These are phyloP conservation scores for Stegostoma tigrinum DNA, from an alignment of 2,113 vertebrate genomes.

Conservation along the genomic window DNA sequence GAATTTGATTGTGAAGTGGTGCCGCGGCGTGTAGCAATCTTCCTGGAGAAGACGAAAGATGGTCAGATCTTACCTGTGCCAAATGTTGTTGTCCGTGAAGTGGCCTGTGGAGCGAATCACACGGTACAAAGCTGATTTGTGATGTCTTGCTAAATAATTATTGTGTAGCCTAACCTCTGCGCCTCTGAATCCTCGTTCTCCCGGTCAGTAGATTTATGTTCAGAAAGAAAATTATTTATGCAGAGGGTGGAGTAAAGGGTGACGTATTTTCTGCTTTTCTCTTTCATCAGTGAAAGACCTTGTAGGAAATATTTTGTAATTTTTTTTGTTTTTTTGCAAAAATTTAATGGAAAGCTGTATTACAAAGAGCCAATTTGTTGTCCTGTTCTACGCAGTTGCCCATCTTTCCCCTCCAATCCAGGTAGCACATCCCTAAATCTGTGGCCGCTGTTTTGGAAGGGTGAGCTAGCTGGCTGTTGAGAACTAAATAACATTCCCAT, in stretches of 20 bases:
- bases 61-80: constrained; percentile 86
- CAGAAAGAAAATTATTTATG: not conserved
- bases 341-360: not conserved
- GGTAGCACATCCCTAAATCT: not conserved
- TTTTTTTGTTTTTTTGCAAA: too few species aligned
- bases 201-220: not conserved
- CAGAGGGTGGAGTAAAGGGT: not conserved
- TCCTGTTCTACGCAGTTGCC: not conserved
- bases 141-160: not conserved
- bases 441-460: not conserved
- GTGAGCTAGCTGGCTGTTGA: not conserved
- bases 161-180: not conserved
- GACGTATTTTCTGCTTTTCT: not conserved
- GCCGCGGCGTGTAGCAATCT: constrained; percentile 83
- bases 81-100: constrained; percentile 86
- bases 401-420: not conserved
- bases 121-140: constrained; percentile 57
- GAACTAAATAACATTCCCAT: not conserved
- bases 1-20: constrained; percentile 95
- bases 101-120: constrained; percentile 83
- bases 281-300: not conserved
- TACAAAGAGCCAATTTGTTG: not conserved
- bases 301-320: not conserved
- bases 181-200: not conserved
- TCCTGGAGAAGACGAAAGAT: constrained; percentile 93